Evolutionary conservation across 2,888 invertebrate genomes (phyloP), one percentile per base, ranked within the genome.

Genomic region (Tyria jacobaeae): DNA sequence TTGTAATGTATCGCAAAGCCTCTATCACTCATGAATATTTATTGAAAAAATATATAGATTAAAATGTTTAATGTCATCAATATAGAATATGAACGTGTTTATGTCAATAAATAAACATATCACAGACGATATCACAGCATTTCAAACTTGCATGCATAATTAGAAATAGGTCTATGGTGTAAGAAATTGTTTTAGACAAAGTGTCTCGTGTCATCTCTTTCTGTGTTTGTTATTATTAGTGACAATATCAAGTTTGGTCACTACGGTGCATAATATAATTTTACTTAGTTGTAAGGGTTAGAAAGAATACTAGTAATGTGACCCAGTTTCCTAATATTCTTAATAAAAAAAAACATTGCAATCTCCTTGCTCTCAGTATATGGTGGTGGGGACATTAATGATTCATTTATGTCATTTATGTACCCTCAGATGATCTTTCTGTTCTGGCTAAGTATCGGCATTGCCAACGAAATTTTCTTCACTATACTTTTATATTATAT

Each of bases 11-110:
- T 86, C 85, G 89, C 91, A 90, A 89, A 89, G 85, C 89, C 91
- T 89, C 89, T 89, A 93, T 92, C 90, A 89, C 88, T 93, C 91
- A 92, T 94, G 91, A 93, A 94, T 93, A 94, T 93, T 93, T 89
- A 92, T 91, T 83, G 82, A 86, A 88, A 90, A 89, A 87, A 67
- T 31, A 90, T 85, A 87, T 87, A 83, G 84, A 84, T 86, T 85
- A 85, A 82, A 83, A 86, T 83, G 85, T 84, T 88, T 83, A 85
- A 84, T 87, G 86, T 89, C 88, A 79, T 80, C 82, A 81, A 79
- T 75, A 74, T 80, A 78, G 81, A 81, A 15, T 83, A 78, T 80
- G 81, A 82, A 83, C 84, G 77, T 86, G 84, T 83, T 84, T 82
- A 79, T 80, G 78, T 82, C 87, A 84, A 90, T 92, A 92, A 92